Percentiles rank a stretch among this genome's conserved stretches.
These are phyloP conservation scores for Drosophila seclusa DNA, from an alignment of 2,888 invertebrate species.

Conservation along the genomic window DNA sequence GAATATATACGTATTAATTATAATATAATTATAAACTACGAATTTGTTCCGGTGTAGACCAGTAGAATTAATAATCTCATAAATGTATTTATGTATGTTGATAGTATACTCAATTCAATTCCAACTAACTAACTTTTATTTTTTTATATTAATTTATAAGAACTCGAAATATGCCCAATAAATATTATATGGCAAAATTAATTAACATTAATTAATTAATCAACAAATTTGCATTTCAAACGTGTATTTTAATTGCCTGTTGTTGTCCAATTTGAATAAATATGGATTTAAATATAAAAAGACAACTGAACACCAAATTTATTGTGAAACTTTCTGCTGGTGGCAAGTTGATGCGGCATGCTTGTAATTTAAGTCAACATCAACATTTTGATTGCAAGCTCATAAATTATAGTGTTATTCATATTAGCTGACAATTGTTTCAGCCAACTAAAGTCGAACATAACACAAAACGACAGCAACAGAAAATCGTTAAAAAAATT, in stretches of 20 bases:
- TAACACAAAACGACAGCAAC: conserved; percentile 14
- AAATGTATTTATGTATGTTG: conserved; percentile 29
- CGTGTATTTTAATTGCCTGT: not conserved
- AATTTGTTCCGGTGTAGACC: conserved; percentile 23
- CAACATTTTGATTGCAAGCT: conserved; percentile 25
- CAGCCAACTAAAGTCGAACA: conserved; percentile 19
- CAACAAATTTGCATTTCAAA: not conserved
- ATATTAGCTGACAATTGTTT: conserved; percentile 55
- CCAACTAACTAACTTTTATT: conserved; percentile 30
- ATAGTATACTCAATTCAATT: conserved; percentile 51
- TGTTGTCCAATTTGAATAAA: not conserved
- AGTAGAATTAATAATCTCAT: conserved; percentile 45
- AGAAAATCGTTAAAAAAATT: conserved; percentile 36
- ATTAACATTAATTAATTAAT: not conserved
- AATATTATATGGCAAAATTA: not conserved
- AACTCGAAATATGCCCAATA: not conserved
- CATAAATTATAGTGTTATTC: conserved; percentile 32
- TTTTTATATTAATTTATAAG: not conserved
- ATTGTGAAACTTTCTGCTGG: conserved; percentile 32
- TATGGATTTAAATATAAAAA: no score
- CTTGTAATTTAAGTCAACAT: conserved; percentile 33
- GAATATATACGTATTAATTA: conserved; percentile 7
- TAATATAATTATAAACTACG: conserved; percentile 19
- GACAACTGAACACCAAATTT: conserved; percentile 31
- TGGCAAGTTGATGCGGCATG: conserved; percentile 13